phyloP scores from a whole-genome alignment of 2,113 vertebrate species.

The Camelus bactrianus region DNA sequence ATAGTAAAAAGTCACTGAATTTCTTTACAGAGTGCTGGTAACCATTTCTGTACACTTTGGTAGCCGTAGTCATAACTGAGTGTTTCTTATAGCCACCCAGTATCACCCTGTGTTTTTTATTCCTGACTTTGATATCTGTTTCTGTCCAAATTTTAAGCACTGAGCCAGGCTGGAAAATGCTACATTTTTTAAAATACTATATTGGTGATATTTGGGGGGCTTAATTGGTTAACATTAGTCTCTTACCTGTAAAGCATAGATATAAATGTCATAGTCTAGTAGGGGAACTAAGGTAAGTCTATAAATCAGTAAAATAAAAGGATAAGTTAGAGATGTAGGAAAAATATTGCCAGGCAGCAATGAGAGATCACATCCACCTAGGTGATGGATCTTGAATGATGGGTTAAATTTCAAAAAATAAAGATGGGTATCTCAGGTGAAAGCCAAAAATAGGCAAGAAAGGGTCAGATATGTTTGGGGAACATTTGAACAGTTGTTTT shows the following conservation, averaged over 20 bases:
- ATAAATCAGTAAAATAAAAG: not conserved
- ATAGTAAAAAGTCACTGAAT: not conserved
- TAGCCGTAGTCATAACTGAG: not conserved
- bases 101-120: not conserved
- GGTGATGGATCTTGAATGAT: not conserved
- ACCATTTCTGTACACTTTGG: not conserved
- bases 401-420: not conserved
- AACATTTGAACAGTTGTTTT: not conserved
- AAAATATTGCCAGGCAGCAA: not conserved
- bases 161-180: not conserved
- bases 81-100: not conserved
- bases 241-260: not conserved
- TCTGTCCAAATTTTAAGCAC: not conserved
- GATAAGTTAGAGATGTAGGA: not conserved
- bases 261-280: not conserved
- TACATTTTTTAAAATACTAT: not conserved
- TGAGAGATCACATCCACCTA: not conserved
- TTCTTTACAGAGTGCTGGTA: not conserved
- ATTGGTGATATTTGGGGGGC: not conserved
- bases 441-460: not conserved
- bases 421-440: not conserved
- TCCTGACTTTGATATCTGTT: conserved; percentile 3
- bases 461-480: not conserved
- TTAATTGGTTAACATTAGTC: conserved; percentile 10
- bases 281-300: not conserved